Base-by-base conservation (phyloP, 2,113 vertebrate genomes). In the Rhea americana region DNA sequence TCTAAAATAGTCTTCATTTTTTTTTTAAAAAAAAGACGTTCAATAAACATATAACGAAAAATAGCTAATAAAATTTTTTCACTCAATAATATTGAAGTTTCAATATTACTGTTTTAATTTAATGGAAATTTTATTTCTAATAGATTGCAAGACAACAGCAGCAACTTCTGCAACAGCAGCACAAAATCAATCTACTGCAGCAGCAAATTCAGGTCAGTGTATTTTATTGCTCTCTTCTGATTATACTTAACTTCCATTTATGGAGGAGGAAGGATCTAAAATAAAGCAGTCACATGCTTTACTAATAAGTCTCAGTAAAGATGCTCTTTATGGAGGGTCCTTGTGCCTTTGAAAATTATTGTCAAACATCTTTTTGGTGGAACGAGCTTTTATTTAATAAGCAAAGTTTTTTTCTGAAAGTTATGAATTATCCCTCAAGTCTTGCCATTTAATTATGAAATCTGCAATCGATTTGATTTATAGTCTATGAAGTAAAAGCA, bases 111-210 rank as follows among this genome's bases (percentile, higher is more conserved):
- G 70, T 96, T 95, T 96, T 90, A 96, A 97, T 97, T 95, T 96
- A 97, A 98, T 96, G 90, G 63, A 91, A 96, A 95, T 96, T 98
- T 98, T 98, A 90, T 97, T 97, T 97, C 94, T 96, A 86, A 95
- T 97, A 99, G 99, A 99, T 99, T 94, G 99, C 99, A 96, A 98
- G 99, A 98, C 99, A 99, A 98, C 99, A 99, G 97, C 99, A 99
- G 97, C 99, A 99, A 98, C 99, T 99, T 97, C 98, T 99, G 97
- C 99, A 99, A 97, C 99, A 99, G 98, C 99, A 99, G 98, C 99
- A 99, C 98, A 99, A 99, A 98, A 99, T 99, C 98, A 99, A 99
- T 98, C 98, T 99, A 96, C 98, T 99, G 93, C 99, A 99, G 98
- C 99, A 99, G 97, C 99, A 99, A 98, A 99, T 99, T 98, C 99